Percentiles rank a stretch among this genome's conserved stretches.
These are phyloP conservation scores for Harmothoe impar DNA, from an alignment of 2,888 invertebrate species.

Conservation along the genomic window DNA sequence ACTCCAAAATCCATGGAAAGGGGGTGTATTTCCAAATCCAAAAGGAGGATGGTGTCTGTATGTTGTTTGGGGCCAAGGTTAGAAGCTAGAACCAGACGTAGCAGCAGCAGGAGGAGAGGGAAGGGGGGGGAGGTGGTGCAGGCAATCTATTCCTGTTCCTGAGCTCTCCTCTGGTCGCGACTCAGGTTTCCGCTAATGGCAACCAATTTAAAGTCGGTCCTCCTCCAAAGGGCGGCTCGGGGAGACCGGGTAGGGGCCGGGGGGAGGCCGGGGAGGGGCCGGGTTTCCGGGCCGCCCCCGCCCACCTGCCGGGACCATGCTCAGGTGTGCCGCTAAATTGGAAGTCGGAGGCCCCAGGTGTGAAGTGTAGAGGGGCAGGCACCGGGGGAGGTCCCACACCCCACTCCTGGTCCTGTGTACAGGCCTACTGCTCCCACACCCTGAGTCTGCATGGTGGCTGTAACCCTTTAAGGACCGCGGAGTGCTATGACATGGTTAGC, in stretches of 20 bases:
- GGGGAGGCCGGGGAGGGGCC: conserved; percentile 4
- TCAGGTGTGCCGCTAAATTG: conserved; percentile 47
- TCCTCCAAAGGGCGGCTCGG: background rate
- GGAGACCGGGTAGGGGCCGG: background rate
- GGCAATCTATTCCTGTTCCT: conserved; percentile 28
- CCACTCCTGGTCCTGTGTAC: too few species aligned
- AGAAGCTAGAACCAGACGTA: background rate
- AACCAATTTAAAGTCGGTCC: conserved; percentile 50
- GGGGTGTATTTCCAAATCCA: too few species aligned
- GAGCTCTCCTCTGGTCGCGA: background rate
- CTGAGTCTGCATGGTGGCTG: too few species aligned
- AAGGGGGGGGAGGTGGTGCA: background rate
- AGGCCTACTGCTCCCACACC: too few species aligned
- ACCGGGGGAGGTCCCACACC: conserved; percentile 38
- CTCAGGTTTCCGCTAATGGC: conserved; percentile 50
- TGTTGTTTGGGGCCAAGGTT: too few species aligned
- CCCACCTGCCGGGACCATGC: conserved; percentile 39
- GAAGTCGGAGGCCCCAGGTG: conserved; percentile 23
- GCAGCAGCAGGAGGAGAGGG: background rate
- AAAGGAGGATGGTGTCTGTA: too few species aligned
- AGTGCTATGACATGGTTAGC: too few species aligned
- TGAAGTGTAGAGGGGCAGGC: conserved; percentile 39
- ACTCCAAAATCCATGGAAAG: too few species aligned
- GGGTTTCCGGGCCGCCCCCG: conserved; percentile 40
- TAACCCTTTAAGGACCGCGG: too few species aligned